Conservation (phyloP, 2,888 invertebrate species). For the Drosophila ustulata region DNA sequence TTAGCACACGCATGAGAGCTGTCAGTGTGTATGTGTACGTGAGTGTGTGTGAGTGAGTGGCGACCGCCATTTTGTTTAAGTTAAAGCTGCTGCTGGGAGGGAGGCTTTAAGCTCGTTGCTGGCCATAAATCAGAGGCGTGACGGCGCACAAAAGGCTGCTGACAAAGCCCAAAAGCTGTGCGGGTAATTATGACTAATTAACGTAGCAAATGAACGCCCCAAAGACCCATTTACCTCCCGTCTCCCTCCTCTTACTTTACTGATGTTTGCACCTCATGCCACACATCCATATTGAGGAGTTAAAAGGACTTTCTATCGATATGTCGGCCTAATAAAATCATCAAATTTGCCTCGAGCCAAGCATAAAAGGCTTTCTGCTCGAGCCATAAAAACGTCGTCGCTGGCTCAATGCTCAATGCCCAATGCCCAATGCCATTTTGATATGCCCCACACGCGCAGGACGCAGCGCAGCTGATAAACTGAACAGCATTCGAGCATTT, state of each 20-base stretch:
- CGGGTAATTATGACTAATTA: constrained; percentile 77
- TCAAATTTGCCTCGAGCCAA: constrained; percentile 68
- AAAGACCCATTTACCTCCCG: constrained; percentile 22
- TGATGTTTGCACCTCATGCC: not conserved
- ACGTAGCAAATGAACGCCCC: constrained; percentile 53
- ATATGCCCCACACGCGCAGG: constrained; percentile 49
- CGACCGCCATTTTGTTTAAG: constrained; percentile 58
- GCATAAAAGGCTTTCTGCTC: constrained; percentile 71
- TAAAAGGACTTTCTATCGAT: constrained; percentile 46
- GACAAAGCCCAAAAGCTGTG: constrained; percentile 76
- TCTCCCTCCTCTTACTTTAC: not conserved
- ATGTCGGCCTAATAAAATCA: constrained; percentile 69
- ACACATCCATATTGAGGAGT: too few species aligned
- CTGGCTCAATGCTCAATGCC: constrained; percentile 38
- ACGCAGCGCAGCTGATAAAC: constrained; percentile 44
- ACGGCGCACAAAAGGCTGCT: constrained; percentile 75
- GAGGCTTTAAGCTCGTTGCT: constrained; percentile 62
- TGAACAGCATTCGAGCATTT: constrained; percentile 54
- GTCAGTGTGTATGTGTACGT: constrained; percentile 41
- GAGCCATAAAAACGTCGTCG: constrained; percentile 69
- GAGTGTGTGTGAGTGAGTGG: constrained; percentile 18
- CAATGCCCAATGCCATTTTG: constrained; percentile 53
- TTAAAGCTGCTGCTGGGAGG: constrained; percentile 54
- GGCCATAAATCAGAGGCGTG: constrained; percentile 76
- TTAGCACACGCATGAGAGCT: constrained; percentile 77